Base-by-base conservation (phyloP, 2,888 invertebrate genomes). In the Geophilus truncorum region DNA sequence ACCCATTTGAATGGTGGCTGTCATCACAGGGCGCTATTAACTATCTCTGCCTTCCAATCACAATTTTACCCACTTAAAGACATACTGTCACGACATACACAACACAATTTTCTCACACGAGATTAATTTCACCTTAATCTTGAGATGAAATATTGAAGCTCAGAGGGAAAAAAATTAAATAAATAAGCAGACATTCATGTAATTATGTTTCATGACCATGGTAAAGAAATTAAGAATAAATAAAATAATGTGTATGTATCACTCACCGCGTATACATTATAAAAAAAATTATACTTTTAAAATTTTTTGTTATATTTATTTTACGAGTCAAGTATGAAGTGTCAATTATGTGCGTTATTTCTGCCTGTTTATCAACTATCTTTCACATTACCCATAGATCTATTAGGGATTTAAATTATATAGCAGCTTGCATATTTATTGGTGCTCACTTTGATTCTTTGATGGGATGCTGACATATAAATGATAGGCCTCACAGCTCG, bases 1-100 rank as follows among this genome's bases (percentile, higher is more conserved):
- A 70, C 70, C 70, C 70, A 70, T 70, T 70, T 70, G 70, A 70
- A 70, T 70, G 12, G 70, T 70, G 70, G 70, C 70, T 70, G 70
- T 70, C 70, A 70, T 70, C 23, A 70, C 70, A 70, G 12, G 70
- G 28, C 25, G 70, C 70, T 70, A 70, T 28, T 62, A 70, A 70
- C 70, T 70, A 70, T 70, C 70, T 28, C 70, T 70, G 28, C 70
- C 70, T 70, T 70, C 70, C 70, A 70, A 70, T 70, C 70, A 70
- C 70, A 70, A 28, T 70, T 70, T 28, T 28, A 70, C 70, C 70
- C n/a, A 70, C 70, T 70, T 70, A 70, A 70, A 70, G 70, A 70
- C 28, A 70, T 28, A 70, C 6, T 28, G 28, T 70, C 70, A 70
- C 70, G 70, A 70, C 62, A 62, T 62, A 62, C 62, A 25, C 70